Conservation (phyloP, 2,888 invertebrate genomes). For the Danaus chrysippus region DNA sequence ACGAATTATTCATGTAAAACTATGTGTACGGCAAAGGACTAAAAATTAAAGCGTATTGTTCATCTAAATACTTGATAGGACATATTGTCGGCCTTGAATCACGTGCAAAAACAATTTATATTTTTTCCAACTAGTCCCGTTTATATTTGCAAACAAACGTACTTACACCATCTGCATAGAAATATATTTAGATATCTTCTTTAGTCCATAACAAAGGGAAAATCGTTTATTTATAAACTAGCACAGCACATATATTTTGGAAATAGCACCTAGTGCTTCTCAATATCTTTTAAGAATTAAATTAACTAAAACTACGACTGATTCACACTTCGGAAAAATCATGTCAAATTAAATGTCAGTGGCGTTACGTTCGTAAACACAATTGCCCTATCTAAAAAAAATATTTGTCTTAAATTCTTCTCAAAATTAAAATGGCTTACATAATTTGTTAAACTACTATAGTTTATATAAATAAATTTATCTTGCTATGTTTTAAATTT, state of each 20-base stretch:
- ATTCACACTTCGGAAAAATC: conserved; percentile 44
- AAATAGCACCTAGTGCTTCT: conserved; percentile 36
- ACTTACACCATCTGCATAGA: conserved; percentile 19
- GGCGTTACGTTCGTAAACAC: conserved; percentile 10
- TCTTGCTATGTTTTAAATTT: too few relatives aligned
- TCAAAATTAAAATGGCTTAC: neutral
- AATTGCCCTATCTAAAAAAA: neutral
- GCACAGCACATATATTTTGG: conserved; percentile 27
- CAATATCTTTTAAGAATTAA: conserved; percentile 37
- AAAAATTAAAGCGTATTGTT: conserved; percentile 28
- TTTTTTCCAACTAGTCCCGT: conserved; percentile 36
- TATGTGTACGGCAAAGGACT: conserved; percentile 31
- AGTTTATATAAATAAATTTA: neutral
- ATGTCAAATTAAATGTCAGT: conserved; percentile 24
- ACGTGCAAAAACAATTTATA: conserved; percentile 59
- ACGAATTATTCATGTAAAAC: conserved; percentile 15
- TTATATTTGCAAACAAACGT: conserved; percentile 38
- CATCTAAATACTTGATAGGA: conserved; percentile 41
- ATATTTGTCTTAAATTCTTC: neutral
- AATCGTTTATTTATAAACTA: conserved; percentile 13
- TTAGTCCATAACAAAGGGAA: conserved; percentile 14
- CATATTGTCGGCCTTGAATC: conserved; percentile 53
- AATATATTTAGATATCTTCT: conserved; percentile 5
- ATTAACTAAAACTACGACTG: conserved; percentile 54
- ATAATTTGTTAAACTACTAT: neutral